These are phyloP conservation scores for Pseudomyrmex pallidus DNA, from an alignment of 1,140 invertebrate genomes.

Conservation along the genomic window DNA sequence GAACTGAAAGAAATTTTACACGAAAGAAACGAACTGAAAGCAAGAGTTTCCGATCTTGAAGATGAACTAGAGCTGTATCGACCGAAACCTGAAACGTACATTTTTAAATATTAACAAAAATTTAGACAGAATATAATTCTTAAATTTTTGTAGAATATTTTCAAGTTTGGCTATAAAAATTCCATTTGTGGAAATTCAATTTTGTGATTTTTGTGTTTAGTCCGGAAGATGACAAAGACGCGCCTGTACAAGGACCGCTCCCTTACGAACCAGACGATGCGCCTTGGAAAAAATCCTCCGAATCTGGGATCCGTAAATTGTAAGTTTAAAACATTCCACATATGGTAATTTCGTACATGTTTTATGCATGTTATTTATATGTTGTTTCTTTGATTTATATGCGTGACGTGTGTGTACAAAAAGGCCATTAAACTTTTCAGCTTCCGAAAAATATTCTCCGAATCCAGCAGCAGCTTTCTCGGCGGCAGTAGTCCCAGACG, in stretches of 20 bases:
- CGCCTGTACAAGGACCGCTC: conserved; percentile 97
- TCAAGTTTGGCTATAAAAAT: too few species aligned
- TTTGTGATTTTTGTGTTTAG: conserved; percentile 10
- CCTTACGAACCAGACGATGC: conserved; percentile 98
- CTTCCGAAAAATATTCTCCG: conserved; percentile 90
- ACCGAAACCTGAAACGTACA: conserved; percentile 86
- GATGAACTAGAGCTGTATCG: conserved; percentile 93
- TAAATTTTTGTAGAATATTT: too few species aligned
- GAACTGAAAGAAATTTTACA: conserved; percentile 95
- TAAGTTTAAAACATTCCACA: conserved; percentile 86
- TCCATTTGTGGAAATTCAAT: neutral
- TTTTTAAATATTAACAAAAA: conserved; percentile 32
- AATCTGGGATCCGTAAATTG: conserved; percentile 97
- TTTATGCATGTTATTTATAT: too few species aligned
- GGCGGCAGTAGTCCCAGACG: conserved; percentile 88
- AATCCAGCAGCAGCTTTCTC: conserved; percentile 86
- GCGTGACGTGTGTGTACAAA: neutral
- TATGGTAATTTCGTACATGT: neutral
- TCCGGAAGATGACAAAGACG: conserved; percentile 88
- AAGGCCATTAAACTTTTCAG: conserved; percentile 81
- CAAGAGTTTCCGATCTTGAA: conserved; percentile 93
- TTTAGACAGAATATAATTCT: conserved; percentile 3
- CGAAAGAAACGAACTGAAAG: conserved; percentile 95
- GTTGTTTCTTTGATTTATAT: neutral
- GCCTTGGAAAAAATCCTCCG: conserved; percentile 92